phyloP scores from a whole-genome alignment of 2,797 vertebrate species.

The Danionella dracula region DNA sequence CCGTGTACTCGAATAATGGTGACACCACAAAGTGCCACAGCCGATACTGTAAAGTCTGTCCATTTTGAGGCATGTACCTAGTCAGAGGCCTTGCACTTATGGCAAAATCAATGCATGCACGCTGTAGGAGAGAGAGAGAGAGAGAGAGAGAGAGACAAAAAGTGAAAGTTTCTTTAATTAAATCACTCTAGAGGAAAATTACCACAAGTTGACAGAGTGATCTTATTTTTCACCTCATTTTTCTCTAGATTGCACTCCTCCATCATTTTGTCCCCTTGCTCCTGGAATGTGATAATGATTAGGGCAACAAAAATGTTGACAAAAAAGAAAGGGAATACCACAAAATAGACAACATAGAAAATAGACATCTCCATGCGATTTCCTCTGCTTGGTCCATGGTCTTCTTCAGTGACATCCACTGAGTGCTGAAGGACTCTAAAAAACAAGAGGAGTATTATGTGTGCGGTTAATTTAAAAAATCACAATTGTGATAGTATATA shows the following conservation, averaged over 20 bases:
- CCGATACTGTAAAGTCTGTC: constrained; percentile 92
- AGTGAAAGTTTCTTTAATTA: too few relatives aligned
- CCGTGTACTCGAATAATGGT: constrained; percentile 94
- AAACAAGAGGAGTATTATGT: background rate
- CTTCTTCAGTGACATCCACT: constrained; percentile 92
- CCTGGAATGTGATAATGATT: constrained; percentile 99
- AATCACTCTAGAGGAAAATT: too few relatives aligned
- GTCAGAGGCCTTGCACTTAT: constrained; percentile 96
- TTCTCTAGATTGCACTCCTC: constrained; percentile 97
- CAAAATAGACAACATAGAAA: constrained; percentile 97
- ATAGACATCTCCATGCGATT: constrained; percentile 99
- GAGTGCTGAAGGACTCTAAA: constrained; percentile 93
- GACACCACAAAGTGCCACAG: constrained; percentile 99
- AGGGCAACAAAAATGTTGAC: constrained; percentile 98
- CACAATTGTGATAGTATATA: too few relatives aligned
- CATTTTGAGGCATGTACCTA: constrained; percentile 97
- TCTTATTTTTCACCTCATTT: constrained; percentile 78
- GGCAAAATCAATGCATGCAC: constrained; percentile 96
- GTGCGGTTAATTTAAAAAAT: too few relatives aligned
- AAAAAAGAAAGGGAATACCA: constrained; percentile 98
- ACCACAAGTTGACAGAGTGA: too few relatives aligned
- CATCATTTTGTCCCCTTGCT: constrained; percentile 99
- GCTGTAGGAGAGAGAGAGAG: constrained; percentile 62
- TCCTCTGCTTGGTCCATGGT: constrained; percentile 90
- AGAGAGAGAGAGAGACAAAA: background rate